Evolutionary conservation across 2,888 invertebrate genomes (phyloP).

Genomic region (Myopa testacea): DNA sequence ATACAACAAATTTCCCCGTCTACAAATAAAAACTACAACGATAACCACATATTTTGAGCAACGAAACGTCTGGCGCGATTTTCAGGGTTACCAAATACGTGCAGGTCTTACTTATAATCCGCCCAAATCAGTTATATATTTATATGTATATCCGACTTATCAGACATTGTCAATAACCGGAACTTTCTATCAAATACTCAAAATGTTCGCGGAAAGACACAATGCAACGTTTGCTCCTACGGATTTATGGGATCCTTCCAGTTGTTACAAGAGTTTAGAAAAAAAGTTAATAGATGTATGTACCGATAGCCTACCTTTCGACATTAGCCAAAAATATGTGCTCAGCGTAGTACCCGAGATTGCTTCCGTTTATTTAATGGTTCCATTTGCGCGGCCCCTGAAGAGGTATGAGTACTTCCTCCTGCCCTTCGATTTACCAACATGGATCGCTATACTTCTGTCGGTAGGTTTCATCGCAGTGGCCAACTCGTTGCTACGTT

Average conservation of each 20-base stretch:
- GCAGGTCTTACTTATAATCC: conserved; percentile 34
- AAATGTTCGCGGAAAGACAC: conserved; percentile 23
- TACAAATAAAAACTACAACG: no score
- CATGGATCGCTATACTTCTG: conserved; percentile 37
- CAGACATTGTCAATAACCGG: conserved; percentile 17
- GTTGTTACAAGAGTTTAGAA: conserved; percentile 19
- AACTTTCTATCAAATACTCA: neutral
- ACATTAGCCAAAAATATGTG: no score
- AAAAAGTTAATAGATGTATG: conserved; percentile 22
- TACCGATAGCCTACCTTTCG: neutral
- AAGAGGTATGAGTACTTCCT: conserved; percentile 49
- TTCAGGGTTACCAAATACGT: no score
- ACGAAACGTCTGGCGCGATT: no score
- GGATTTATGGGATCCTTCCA: conserved; percentile 13
- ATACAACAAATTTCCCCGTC: no score
- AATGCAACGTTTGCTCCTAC: conserved; percentile 30
- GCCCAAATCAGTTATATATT: conserved; percentile 31
- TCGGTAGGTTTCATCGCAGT: conserved; percentile 19
- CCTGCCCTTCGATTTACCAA: conserved; percentile 43
- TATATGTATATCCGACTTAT: no score
- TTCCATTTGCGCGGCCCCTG: conserved; percentile 45
- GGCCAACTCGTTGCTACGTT: conserved; percentile 12
- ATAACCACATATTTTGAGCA: no score
- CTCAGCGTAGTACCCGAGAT: no score
- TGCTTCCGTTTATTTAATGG: conserved; percentile 37